These are phyloP conservation scores for Falco biarmicus DNA, from an alignment of 2,797 vertebrate genomes.

Conservation along the genomic window DNA sequence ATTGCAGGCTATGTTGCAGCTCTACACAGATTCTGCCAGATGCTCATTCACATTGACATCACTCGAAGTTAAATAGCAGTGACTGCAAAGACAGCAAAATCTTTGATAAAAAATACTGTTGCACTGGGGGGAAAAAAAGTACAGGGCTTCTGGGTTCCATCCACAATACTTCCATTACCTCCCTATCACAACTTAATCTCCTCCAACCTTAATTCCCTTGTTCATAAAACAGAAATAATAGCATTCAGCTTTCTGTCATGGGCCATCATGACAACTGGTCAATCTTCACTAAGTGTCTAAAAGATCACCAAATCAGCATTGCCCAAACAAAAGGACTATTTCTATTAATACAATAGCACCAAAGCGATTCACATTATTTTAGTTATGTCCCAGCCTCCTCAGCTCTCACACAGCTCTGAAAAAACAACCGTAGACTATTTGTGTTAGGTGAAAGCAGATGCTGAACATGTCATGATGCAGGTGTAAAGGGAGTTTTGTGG, in stretches of 20 bases:
- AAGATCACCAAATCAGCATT: not conserved
- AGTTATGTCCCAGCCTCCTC: not conserved
- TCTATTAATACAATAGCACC: not conserved
- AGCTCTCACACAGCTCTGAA: not conserved
- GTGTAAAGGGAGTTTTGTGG: not conserved
- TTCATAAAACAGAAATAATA: not conserved
- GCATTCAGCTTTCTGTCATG: not conserved
- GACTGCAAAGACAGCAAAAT: not conserved
- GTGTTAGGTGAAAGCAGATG: not conserved
- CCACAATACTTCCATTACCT: not conserved
- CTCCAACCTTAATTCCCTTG: not conserved
- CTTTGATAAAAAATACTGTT: not conserved
- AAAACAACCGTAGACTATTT: not conserved
- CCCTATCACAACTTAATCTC: not conserved
- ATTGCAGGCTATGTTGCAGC: not conserved
- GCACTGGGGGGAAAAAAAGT: not conserved
- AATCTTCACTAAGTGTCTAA: not conserved
- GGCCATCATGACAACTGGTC: not conserved
- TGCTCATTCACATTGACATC: not conserved
- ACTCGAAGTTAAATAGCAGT: not conserved
- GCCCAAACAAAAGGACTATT: not conserved
- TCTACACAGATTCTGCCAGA: not conserved
- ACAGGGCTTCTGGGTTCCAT: not conserved
- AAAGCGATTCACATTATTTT: not conserved
- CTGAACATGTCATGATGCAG: not conserved